These are phyloP conservation scores for Zhengitettix transpicula DNA, from an alignment of 2,888 invertebrate genomes.

Conservation along the genomic window DNA sequence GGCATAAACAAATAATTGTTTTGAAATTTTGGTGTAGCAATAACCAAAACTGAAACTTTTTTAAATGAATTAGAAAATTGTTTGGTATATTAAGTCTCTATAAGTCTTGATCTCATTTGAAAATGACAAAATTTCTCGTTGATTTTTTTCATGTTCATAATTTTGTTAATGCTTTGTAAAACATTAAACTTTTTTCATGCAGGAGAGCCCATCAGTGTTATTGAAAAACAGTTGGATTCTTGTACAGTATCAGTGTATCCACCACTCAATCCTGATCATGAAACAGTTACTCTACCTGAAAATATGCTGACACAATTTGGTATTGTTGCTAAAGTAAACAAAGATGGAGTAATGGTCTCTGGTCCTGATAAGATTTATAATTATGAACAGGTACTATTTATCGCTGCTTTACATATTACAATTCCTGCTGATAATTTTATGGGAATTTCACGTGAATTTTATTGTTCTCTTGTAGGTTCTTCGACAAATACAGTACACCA, in stretches of 20 bases:
- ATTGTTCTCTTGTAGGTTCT: constrained; percentile 29
- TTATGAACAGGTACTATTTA: constrained; percentile 46
- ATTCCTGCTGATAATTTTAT: neutral
- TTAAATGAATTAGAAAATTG: no score
- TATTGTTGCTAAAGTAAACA: constrained; percentile 71
- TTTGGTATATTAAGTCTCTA: no score
- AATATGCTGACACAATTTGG: constrained; percentile 56
- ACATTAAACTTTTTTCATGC: constrained; percentile 3
- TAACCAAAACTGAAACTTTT: no score
- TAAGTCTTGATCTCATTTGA: no score
- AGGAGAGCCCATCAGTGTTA: constrained; percentile 23
- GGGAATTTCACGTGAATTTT: neutral
- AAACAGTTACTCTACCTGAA: constrained; percentile 66
- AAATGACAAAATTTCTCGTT: no score
- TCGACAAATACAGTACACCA: constrained; percentile 77
- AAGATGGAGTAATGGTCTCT: constrained; percentile 70
- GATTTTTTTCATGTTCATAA: no score
- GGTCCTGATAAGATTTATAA: constrained; percentile 64
- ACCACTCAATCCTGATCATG: constrained; percentile 88
- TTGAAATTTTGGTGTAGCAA: no score
- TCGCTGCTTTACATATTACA: neutral
- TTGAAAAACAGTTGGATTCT: constrained; percentile 64
- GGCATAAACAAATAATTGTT: no score
- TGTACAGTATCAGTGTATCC: constrained; percentile 91
- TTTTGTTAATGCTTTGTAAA: no score